phyloP scores from a whole-genome alignment of 2,888 invertebrate genomes.

The Drosophila ustulata region DNA sequence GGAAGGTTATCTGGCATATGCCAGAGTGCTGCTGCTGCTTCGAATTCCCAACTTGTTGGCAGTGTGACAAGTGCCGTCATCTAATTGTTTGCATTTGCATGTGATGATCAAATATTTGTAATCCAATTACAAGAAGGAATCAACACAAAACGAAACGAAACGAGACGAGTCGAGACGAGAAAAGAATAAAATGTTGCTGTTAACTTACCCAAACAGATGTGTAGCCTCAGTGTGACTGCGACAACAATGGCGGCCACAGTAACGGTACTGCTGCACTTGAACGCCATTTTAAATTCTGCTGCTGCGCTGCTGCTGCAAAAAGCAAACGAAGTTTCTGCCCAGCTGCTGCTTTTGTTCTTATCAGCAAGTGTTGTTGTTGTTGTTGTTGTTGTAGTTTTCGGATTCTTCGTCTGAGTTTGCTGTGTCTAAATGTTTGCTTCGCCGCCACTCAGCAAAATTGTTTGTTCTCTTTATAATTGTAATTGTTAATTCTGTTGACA shows the following conservation, averaged over 20 bases:
- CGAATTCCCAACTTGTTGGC: constrained; percentile 17
- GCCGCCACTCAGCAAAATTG: constrained; percentile 62
- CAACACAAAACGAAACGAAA: neutral
- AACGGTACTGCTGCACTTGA: constrained; percentile 46
- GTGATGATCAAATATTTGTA: constrained; percentile 45
- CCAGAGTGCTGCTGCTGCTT: constrained; percentile 2
- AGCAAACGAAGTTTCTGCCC: constrained; percentile 21
- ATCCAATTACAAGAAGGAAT: constrained; percentile 34
- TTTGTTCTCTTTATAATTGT: constrained; percentile 55
- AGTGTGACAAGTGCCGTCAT: constrained; percentile 21
- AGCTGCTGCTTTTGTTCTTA: constrained; percentile 38
- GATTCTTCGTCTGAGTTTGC: constrained; percentile 22
- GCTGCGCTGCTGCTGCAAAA: constrained; percentile 25
- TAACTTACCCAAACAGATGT: constrained; percentile 67
- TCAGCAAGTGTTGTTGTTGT: constrained; percentile 20
- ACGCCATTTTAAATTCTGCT: constrained; percentile 50
- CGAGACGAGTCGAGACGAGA: neutral
- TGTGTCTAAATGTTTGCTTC: constrained; percentile 16
- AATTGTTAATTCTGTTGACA: constrained; percentile 70
- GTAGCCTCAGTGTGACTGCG: constrained; percentile 36
- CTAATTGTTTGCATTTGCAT: constrained; percentile 47
- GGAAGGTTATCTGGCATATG: constrained; percentile 17
- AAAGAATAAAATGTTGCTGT: constrained; percentile 1
- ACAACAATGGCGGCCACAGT: constrained; percentile 43
- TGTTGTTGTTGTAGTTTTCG: constrained; percentile 38